Conservation (phyloP, 2,113 vertebrate species). For the Equus przewalskii region DNA sequence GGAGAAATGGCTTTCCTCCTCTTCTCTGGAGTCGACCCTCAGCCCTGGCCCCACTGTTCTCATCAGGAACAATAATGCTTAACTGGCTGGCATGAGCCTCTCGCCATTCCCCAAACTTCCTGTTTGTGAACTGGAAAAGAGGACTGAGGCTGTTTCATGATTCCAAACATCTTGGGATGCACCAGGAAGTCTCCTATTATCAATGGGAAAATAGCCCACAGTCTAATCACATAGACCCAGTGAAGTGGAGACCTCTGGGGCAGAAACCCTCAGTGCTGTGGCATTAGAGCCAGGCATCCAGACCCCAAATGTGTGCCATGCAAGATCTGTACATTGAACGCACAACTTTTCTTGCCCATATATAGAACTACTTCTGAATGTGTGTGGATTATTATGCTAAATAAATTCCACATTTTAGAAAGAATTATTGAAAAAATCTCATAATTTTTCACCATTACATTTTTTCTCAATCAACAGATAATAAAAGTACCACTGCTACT, state of each 20-base stretch:
- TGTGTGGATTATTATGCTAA: not conserved
- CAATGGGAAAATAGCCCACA: not conserved
- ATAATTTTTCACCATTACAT: not conserved
- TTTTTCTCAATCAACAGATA: not conserved
- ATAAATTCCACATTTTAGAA: not conserved
- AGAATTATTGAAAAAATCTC: not conserved
- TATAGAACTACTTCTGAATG: not conserved
- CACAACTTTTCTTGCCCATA: not conserved
- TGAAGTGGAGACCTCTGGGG: not conserved
- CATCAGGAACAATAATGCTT: no score
- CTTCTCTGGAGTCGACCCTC: not conserved
- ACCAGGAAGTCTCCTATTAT: not conserved
- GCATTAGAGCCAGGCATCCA: not conserved
- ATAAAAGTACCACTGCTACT: not conserved
- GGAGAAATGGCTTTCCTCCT: not conserved
- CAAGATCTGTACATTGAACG: not conserved
- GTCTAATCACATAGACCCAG: not conserved
- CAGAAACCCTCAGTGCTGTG: not conserved
- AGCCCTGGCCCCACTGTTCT: fast-evolving
- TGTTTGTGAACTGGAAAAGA: not conserved
- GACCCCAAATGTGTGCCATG: fast-evolving
- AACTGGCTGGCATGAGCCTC: not conserved
- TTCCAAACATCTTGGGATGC: not conserved
- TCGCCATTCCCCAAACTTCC: not conserved
- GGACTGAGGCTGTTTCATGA: not conserved